These are phyloP conservation scores for Epizoanthus scotinus DNA, from an alignment of 92 coral and sea anemone genomes.

Conservation along the genomic window DNA sequence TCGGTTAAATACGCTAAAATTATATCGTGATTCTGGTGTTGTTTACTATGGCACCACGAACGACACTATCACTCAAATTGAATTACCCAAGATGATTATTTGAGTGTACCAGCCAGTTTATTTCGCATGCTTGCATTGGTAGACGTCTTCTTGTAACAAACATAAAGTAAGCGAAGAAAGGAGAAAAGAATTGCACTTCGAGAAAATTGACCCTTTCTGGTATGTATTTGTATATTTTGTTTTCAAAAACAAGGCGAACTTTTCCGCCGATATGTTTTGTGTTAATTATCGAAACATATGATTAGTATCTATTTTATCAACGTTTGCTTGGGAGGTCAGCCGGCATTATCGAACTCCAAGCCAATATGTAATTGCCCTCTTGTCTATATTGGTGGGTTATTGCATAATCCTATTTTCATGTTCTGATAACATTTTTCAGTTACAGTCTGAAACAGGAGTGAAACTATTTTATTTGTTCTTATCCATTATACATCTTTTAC, in stretches of 20 bases:
- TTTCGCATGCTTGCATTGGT: neutral
- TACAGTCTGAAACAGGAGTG: too few relatives aligned
- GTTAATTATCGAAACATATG: constrained; percentile 13
- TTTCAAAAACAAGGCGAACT: constrained; percentile 18
- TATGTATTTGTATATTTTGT: neutral
- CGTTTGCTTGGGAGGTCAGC: constrained; percentile 18
- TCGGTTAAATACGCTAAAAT: neutral
- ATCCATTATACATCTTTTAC: too few relatives aligned
- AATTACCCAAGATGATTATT: neutral
- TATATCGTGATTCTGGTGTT: neutral
- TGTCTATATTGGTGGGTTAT: neutral
- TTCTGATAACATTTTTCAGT: too few relatives aligned
- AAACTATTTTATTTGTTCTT: too few relatives aligned
- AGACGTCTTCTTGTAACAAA: neutral
- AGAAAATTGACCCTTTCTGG: constrained; percentile 2
- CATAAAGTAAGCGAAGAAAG: neutral
- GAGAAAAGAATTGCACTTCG: neutral
- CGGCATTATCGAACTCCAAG: neutral
- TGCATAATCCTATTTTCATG: too few relatives aligned
- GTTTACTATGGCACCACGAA: neutral
- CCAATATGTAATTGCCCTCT: constrained; percentile 3
- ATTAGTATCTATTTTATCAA: neutral
- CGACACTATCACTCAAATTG: neutral
- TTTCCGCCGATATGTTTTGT: neutral
- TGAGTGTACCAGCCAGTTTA: too few relatives aligned